phyloP scores from a whole-genome alignment of 2,888 invertebrate species.

The Automeris io region DNA sequence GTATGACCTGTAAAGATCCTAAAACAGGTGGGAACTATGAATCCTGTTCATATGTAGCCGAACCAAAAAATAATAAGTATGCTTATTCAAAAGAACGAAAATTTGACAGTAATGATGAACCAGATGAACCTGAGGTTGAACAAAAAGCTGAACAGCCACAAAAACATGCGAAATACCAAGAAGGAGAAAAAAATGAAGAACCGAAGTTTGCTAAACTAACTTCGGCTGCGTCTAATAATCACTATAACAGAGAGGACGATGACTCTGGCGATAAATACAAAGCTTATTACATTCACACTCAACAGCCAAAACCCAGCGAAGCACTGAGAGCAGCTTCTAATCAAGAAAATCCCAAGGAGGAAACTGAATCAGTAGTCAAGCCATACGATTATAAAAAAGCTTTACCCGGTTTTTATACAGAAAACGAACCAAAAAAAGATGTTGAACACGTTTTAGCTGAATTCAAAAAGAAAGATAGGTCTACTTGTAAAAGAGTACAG shows the following conservation, averaged over 20 bases:
- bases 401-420: conserved; percentile 68
- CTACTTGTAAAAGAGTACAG: conserved; percentile 82
- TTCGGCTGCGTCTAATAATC: conserved; percentile 35
- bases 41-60: conserved; percentile 86
- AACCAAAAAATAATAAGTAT: conserved; percentile 83
- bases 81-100: conserved; percentile 81
- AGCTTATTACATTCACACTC: conserved; percentile 53
- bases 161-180: conserved; percentile 50
- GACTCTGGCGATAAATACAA: conserved; percentile 56
- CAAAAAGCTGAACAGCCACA: conserved; percentile 51
- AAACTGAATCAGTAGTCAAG: conserved; percentile 40
- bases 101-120: conserved; percentile 77
- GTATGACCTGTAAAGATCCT: conserved; percentile 84
- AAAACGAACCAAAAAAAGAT: conserved; percentile 78
- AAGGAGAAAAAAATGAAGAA: conserved; percentile 37
- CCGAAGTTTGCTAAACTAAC: conserved; percentile 40
- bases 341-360: conserved; percentile 54
- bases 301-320: conserved; percentile 58
- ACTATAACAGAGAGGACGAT: conserved; percentile 35
- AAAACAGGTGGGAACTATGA: conserved; percentile 87
- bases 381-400: conserved; percentile 67
- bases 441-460: conserved; percentile 84
- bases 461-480: conserved; percentile 83
- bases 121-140: conserved; percentile 62
- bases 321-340: conserved; percentile 44